Percentiles rank a stretch among this genome's conserved stretches.
Evolutionary conservation across 2,888 invertebrate genomes (phyloP).

Genomic region (Chrysolina americana): DNA sequence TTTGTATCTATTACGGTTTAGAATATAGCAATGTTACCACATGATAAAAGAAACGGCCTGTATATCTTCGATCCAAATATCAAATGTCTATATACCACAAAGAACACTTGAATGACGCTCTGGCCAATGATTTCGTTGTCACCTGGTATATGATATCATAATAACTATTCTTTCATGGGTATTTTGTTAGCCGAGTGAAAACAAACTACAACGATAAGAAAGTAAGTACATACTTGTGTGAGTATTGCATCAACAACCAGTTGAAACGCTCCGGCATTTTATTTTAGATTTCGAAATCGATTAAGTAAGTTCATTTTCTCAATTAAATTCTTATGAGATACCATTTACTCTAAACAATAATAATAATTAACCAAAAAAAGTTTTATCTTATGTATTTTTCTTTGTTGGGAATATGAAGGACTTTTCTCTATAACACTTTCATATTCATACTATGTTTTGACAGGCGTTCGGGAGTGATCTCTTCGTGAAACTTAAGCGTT

Average conservation of each 20-base stretch:
- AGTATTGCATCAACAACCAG: conserved; percentile 29
- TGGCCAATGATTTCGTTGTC: no score
- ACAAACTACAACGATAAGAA: conserved; percentile 17
- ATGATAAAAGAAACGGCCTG: no score
- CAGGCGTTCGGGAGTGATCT: conserved; percentile 10
- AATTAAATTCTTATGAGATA: conserved; percentile 48
- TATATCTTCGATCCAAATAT: no score
- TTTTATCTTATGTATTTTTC: background rate
- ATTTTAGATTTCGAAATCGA: conserved; percentile 47
- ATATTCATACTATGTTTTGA: conserved; percentile 15
- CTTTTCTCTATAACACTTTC: background rate
- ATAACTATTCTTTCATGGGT: no score
- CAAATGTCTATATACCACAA: no score
- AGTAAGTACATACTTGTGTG: conserved; percentile 26
- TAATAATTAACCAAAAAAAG: conserved; percentile 40
- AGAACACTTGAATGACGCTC: no score
- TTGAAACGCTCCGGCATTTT: conserved; percentile 36
- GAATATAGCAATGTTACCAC: no score
- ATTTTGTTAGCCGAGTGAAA: background rate
- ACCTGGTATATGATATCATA: no score
- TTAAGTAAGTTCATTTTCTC: conserved; percentile 45
- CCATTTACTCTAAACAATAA: conserved; percentile 37
- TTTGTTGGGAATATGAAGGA: conserved; percentile 1
- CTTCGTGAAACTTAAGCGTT: no score
- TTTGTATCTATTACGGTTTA: no score